Conservation (phyloP, 30 jellyfish, hydroid and myxozoan species). For the Haliclystus octoradiatus region DNA sequence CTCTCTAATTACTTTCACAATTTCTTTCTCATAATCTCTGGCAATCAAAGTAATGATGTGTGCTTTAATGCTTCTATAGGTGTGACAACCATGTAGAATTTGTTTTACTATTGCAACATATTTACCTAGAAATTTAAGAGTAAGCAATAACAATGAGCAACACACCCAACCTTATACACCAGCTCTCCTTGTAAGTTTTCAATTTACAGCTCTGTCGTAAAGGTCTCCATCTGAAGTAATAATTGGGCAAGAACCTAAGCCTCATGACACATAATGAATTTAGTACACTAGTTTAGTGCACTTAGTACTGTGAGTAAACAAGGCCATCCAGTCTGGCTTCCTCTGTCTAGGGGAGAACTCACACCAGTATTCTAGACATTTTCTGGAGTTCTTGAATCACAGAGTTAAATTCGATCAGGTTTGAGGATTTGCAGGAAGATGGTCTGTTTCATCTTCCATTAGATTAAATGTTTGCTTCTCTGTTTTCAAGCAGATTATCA, state of each 20-base stretch:
- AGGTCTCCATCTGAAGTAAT: constrained; percentile 19
- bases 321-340: constrained; percentile 25
- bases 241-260: constrained; percentile 4
- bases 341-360: constrained; percentile 8
- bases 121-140: constrained; percentile 21
- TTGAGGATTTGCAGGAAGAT: too few species aligned
- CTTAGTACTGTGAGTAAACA: background rate
- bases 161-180: constrained; percentile 21
- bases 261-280: constrained; percentile 3
- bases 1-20: too few species aligned
- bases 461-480: too few species aligned
- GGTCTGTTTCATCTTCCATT: too few species aligned
- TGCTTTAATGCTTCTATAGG: constrained; percentile 31
- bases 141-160: constrained; percentile 27
- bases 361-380: background rate
- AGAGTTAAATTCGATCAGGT: too few species aligned
- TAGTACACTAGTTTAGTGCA: constrained; percentile 16
- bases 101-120: constrained; percentile 20
- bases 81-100: constrained; percentile 20
- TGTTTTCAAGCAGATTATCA: too few species aligned
- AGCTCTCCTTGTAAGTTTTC: constrained; percentile 12
- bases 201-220: background rate
- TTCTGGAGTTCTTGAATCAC: too few species aligned
- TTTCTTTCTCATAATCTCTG: background rate
- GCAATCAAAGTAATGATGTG: constrained; percentile 8